Evolutionary conservation across 2,888 invertebrate species (phyloP).

Genomic region (Resseliella maxima): DNA sequence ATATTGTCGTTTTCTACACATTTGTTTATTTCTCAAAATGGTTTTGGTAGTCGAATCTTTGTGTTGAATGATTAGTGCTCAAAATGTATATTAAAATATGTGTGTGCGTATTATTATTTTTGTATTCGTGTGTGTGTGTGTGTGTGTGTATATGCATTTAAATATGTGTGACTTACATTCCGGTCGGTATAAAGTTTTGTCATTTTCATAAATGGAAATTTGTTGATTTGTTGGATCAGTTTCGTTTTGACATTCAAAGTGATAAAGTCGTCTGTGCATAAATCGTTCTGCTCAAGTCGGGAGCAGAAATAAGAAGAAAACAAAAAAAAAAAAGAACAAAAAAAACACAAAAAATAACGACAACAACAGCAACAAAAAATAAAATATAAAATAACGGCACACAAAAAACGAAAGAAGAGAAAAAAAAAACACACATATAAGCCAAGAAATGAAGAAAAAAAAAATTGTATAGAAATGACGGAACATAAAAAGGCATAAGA

Average conservation of each 20-base stretch:
- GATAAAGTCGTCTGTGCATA: conserved; percentile 46
- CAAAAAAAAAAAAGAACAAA: not conserved
- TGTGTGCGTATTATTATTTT: not conserved
- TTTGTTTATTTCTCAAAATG: not conserved
- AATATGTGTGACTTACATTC: conserved; percentile 13
- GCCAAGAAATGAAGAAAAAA: too few relatives aligned
- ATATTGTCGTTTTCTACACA: conserved; percentile 41
- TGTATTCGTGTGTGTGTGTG: not conserved
- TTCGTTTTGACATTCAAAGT: conserved; percentile 50
- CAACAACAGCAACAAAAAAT: not conserved
- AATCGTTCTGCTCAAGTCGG: not conserved
- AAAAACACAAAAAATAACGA: not conserved
- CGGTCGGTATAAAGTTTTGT: conserved; percentile 52
- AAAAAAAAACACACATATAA: not conserved
- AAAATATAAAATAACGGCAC: not conserved
- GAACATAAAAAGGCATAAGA: not conserved
- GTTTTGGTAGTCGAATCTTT: too few relatives aligned
- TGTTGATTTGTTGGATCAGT: conserved; percentile 54
- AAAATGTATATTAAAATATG: too few relatives aligned
- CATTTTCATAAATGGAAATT: conserved; percentile 55
- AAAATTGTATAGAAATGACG: not conserved
- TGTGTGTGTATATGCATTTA: not conserved
- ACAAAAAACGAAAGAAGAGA: not conserved
- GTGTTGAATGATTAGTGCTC: too few relatives aligned
- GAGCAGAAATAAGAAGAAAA: not conserved